A percentile compares a stretch with the other conserved stretches of the same genome.
Evolutionary conservation across 2,797 vertebrate species (phyloP).

Genomic region (Melanotaenia boesemani): DNA sequence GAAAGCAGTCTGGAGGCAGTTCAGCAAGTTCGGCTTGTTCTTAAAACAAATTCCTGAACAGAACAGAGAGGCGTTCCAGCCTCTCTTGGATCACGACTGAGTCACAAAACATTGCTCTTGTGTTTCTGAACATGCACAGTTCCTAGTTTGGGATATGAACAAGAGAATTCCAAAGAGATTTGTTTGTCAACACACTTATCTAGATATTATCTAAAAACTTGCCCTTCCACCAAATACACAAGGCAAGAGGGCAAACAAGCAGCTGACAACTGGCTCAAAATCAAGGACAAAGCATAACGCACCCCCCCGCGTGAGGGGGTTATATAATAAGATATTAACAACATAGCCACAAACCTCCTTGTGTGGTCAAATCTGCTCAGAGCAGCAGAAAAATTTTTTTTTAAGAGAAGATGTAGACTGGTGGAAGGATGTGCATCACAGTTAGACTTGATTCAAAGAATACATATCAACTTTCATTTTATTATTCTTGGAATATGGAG

Average conservation of each 20-base stretch:
- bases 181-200: neutral
- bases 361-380: constrained; percentile 38
- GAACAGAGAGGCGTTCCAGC: neutral
- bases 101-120: no score
- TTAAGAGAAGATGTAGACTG: constrained; percentile 5
- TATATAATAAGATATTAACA: constrained; percentile 61
- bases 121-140: no score
- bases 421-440: neutral
- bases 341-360: constrained; percentile 57
- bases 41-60: constrained; percentile 2
- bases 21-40: constrained; percentile 5
- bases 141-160: no score
- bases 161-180: neutral
- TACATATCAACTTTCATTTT: neutral
- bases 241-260: constrained; percentile 31
- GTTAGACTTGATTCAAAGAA: neutral
- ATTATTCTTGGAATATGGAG: neutral
- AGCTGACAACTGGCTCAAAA: constrained; percentile 43
- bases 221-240: neutral
- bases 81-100: no score
- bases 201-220: neutral
- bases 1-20: neutral
- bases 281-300: constrained; percentile 59
- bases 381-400: neutral
- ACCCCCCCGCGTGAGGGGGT: constrained; percentile 15